phyloP scores from a whole-genome alignment of 1,140 invertebrate species.

The Neocloeon triangulifer region DNA sequence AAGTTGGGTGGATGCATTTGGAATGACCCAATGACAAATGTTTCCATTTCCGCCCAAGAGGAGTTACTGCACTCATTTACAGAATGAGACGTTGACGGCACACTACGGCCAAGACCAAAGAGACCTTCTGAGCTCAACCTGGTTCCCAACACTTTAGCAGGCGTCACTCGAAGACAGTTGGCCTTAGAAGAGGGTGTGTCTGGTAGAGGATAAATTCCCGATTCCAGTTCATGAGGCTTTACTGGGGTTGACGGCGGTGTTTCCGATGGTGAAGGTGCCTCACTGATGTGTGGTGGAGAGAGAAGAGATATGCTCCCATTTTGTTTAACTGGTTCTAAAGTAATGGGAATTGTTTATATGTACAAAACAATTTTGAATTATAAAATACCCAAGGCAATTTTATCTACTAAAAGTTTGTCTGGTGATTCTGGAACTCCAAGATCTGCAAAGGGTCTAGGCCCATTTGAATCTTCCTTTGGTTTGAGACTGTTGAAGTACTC shows the following conservation, averaged over 20 bases:
- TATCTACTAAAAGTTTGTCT: too few species aligned
- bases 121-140: not conserved
- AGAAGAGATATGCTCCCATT: too few species aligned
- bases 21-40: slow-evolving; percentile 60
- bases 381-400: too few species aligned
- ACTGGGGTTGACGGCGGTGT: not conserved
- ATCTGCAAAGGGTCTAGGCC: slow-evolving; percentile 31
- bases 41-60: slow-evolving; percentile 75
- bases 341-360: not conserved
- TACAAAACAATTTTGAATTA: too few species aligned
- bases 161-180: not conserved
- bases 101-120: not conserved
- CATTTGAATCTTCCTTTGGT: slow-evolving; percentile 13
- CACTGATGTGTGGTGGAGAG: too few species aligned
- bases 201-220: not conserved
- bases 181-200: not conserved
- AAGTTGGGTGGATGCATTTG: slow-evolving; percentile 71
- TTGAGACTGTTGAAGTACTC: slow-evolving; percentile 12
- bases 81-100: slow-evolving; percentile 10
- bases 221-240: not conserved
- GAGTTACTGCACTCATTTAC: slow-evolving; percentile 39
- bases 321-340: not conserved
- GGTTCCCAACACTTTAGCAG: not conserved
- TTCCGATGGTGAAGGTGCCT: too few species aligned
- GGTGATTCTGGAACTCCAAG: slow-evolving; percentile 19